These are phyloP conservation scores for Cuculus canorus DNA, from an alignment of 2,797 vertebrate species.

Conservation along the genomic window DNA sequence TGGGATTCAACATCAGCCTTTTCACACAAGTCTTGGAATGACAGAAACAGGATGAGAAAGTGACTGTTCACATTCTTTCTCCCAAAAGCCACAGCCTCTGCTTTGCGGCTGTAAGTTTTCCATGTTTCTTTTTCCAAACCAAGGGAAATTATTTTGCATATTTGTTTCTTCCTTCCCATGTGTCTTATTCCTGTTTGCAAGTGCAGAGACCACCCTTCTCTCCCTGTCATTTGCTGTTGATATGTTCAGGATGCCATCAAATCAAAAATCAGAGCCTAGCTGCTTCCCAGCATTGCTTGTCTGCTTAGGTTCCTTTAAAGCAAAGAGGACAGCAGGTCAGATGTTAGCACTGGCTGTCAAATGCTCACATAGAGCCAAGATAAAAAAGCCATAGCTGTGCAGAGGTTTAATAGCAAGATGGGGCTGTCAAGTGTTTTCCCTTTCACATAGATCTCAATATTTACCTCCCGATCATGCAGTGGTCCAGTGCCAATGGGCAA, in stretches of 20 bases:
- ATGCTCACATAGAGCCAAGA: not conserved
- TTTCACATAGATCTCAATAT: not conserved
- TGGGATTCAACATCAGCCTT: not conserved
- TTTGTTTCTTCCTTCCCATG: not conserved
- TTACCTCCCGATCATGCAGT: not conserved
- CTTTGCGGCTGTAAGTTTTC: not conserved
- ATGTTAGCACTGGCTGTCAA: not conserved
- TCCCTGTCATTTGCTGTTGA: not conserved
- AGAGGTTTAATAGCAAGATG: not conserved
- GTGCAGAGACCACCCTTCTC: not conserved
- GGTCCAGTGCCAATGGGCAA: not conserved
- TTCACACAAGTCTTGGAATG: slow-evolving; percentile 9
- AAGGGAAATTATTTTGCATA: not conserved
- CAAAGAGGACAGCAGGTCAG: not conserved
- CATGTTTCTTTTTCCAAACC: not conserved
- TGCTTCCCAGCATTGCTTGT: not conserved
- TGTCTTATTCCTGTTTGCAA: not conserved
- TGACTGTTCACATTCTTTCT: not conserved
- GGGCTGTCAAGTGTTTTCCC: not conserved
- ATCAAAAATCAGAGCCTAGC: not conserved
- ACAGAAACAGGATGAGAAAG: slow-evolving; percentile 25
- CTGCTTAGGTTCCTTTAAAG: not conserved
- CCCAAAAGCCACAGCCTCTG: not conserved
- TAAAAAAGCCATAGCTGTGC: not conserved
- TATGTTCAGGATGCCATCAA: not conserved